Conservation (phyloP, 2,888 invertebrate genomes). For the Hemithea aestivaria region DNA sequence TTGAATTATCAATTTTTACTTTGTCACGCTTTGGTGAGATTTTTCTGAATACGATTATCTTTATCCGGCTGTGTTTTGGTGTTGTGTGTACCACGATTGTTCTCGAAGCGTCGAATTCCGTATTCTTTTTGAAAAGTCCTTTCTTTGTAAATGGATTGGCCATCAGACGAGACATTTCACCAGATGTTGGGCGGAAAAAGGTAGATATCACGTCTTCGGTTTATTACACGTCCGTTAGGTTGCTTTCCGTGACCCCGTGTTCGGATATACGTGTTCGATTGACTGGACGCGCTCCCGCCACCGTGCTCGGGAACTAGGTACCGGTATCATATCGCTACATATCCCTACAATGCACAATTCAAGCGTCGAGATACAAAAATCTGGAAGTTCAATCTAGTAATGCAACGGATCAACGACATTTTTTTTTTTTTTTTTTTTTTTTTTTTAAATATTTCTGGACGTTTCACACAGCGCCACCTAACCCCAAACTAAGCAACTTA, state of each 20-base stretch:
- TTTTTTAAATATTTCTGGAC: too few relatives aligned
- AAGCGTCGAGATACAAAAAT: constrained; percentile 12
- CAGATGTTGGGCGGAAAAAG: constrained; percentile 45
- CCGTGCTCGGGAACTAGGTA: constrained; percentile 1
- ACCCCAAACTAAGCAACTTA: too few relatives aligned
- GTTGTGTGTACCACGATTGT: constrained; percentile 10
- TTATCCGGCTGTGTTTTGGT: constrained; percentile 11
- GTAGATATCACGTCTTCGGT: constrained; percentile 67
- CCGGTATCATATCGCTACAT: constrained; percentile 10
- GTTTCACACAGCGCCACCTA: too few relatives aligned
- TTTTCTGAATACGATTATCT: constrained; percentile 9
- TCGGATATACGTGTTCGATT: constrained; percentile 62
- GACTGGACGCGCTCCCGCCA: constrained; percentile 24
- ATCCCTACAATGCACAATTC: constrained; percentile 22
- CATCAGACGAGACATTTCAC: constrained; percentile 39
- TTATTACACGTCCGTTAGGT: constrained; percentile 68
- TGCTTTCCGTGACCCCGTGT: constrained; percentile 52
- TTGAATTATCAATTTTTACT: constrained; percentile 32
- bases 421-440: too few relatives aligned
- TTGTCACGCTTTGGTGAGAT: constrained; percentile 13
- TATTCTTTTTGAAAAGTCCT: constrained; percentile 30
- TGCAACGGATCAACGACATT: constrained; percentile 12
- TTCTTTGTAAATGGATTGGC: constrained; percentile 34
- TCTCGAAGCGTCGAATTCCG: constrained; percentile 16
- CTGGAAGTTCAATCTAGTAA: constrained; percentile 15